These are phyloP conservation scores for Calliscelio sp. DNA, from an alignment of 2,888 invertebrate genomes.

Conservation along the genomic window DNA sequence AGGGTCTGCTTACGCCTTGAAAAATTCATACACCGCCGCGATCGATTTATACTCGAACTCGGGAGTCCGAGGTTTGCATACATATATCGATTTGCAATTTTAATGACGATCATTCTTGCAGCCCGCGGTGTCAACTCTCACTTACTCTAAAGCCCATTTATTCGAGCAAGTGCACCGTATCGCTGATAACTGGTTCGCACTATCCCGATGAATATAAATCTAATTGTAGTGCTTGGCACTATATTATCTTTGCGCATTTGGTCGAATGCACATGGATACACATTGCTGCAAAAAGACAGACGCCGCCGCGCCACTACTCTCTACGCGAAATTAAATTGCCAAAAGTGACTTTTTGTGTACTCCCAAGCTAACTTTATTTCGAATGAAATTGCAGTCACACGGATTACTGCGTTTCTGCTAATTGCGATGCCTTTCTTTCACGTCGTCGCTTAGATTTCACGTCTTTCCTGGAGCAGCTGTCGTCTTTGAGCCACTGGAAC, in stretches of 20 bases:
- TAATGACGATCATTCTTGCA: conserved; percentile 72
- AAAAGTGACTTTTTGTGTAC: conserved; percentile 65
- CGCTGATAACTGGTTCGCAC: conserved; percentile 70
- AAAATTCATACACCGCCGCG: no score
- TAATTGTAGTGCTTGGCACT: conserved; percentile 74
- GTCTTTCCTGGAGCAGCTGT: no score
- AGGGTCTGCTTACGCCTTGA: no score
- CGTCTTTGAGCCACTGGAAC: no score
- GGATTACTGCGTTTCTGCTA: conserved; percentile 38
- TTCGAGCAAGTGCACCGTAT: conserved; percentile 67
- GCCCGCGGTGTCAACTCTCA: conserved; percentile 69
- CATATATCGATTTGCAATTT: conserved; percentile 71
- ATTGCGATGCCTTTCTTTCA: conserved; percentile 45
- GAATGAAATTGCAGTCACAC: conserved; percentile 46
- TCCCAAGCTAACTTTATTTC: conserved; percentile 49
- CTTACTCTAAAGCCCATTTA: conserved; percentile 73
- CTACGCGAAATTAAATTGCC: conserved; percentile 59
- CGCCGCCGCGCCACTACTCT: conserved; percentile 22
- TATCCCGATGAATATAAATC: conserved; percentile 79
- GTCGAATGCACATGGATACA: conserved; percentile 62
- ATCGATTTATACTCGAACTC: no score
- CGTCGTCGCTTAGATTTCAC: conserved; percentile 6
- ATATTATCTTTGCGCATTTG: conserved; percentile 69
- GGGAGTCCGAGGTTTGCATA: no score
- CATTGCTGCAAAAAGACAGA: conserved; percentile 55